Conservation (phyloP, 1,140 invertebrate genomes). For the Arion vulgaris region DNA sequence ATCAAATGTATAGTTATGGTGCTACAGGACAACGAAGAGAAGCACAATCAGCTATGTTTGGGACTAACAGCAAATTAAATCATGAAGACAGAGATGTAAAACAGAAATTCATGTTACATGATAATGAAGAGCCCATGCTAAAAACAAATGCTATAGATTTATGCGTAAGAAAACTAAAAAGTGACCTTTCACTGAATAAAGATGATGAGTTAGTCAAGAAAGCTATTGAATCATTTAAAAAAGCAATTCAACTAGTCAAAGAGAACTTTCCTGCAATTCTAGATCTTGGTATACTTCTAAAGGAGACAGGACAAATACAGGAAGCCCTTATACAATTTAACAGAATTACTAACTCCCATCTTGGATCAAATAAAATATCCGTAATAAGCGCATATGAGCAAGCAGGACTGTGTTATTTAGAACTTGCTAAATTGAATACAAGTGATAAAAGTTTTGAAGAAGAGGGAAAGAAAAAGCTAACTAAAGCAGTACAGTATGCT, state of each 20-base stretch:
- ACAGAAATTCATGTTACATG: too few species aligned
- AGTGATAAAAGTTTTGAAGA: background rate
- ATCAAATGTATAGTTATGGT: too few species aligned
- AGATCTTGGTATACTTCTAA: background rate
- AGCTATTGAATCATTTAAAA: background rate
- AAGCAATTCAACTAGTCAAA: background rate
- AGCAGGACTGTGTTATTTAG: background rate
- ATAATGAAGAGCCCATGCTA: too few species aligned
- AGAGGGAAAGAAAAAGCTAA: background rate
- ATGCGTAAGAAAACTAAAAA: background rate
- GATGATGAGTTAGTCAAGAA: background rate
- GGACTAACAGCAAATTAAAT: too few species aligned
- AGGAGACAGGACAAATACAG: background rate
- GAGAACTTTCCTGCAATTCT: background rate
- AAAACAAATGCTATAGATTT: too few species aligned
- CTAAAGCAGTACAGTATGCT: background rate
- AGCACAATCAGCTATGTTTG: too few species aligned
- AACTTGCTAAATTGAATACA: background rate
- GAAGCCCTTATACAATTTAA: background rate
- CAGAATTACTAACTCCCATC: background rate
- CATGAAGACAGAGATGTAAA: too few species aligned
- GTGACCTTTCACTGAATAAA: background rate
- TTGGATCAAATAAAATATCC: background rate
- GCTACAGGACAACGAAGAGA: too few species aligned
- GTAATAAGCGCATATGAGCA: background rate